Conservation (phyloP, 2,888 invertebrate genomes). For the Crematogaster levior region DNA sequence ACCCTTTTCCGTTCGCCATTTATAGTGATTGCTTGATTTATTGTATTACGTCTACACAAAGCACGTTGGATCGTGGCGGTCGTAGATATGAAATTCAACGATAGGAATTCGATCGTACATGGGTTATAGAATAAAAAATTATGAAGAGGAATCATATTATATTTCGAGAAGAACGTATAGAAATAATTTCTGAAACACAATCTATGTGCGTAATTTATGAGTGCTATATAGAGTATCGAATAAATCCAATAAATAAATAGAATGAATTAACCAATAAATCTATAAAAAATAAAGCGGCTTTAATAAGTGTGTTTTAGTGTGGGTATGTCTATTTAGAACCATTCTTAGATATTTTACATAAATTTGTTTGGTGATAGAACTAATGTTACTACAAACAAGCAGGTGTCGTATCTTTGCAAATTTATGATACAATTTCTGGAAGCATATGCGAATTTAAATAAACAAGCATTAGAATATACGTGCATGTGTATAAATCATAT, state of each 20-base stretch:
- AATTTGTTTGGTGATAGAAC: neutral
- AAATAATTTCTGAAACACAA: constrained; percentile 6
- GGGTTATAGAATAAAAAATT: constrained; percentile 27
- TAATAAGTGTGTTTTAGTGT: neutral
- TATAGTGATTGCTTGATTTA: constrained; percentile 61
- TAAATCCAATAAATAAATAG: too few relatives aligned
- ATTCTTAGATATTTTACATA: neutral
- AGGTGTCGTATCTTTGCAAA: neutral
- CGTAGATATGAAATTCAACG: constrained; percentile 26
- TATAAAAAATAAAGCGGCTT: neutral
- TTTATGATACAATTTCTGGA: neutral
- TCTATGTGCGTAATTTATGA: neutral
- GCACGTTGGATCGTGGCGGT: constrained; percentile 35
- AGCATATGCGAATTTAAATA: neutral
- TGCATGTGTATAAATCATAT: constrained; percentile 8
- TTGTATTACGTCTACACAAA: constrained; percentile 60
- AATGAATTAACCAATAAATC: neutral
- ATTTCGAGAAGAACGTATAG: neutral
- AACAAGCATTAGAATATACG: neutral
- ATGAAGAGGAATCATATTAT: neutral
- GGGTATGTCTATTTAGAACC: neutral
- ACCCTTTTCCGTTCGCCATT: constrained; percentile 46
- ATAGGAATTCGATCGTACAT: neutral
- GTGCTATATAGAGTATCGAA: neutral
- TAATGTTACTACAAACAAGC: neutral